Percentiles rank a stretch among this genome's conserved stretches.
These are phyloP conservation scores for Epinotia demarniana DNA, from an alignment of 2,888 invertebrate species.

Conservation along the genomic window DNA sequence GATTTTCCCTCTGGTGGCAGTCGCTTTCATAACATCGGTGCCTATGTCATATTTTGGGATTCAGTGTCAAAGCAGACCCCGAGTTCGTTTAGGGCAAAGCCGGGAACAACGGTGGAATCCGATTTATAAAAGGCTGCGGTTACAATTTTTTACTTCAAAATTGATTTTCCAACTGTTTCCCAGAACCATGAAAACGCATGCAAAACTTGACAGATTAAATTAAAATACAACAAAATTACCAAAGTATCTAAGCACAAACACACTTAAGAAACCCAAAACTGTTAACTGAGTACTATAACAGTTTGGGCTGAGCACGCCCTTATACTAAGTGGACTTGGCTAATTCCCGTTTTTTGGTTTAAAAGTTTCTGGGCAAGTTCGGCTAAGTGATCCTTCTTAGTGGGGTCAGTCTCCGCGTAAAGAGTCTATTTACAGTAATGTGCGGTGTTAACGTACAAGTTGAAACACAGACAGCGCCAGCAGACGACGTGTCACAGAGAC, in stretches of 20 bases:
- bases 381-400: constrained; percentile 3
- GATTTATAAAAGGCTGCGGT: too few relatives aligned
- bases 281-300: constrained; percentile 18
- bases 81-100: too few relatives aligned
- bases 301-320: constrained; percentile 11
- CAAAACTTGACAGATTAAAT: neutral
- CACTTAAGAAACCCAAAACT: constrained; percentile 6
- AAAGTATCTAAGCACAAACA: neutral
- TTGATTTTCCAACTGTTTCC: too few relatives aligned
- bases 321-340: constrained; percentile 29
- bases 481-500: too few relatives aligned
- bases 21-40: too few relatives aligned
- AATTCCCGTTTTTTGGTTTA: constrained; percentile 14
- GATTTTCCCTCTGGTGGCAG: too few relatives aligned
- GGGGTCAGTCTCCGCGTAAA: neutral
- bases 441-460: neutral
- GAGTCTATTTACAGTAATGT: neutral
- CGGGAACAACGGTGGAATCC: too few relatives aligned
- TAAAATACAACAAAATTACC: neutral
- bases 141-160: too few relatives aligned
- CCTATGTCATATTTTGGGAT: too few relatives aligned
- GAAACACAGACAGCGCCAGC: too few relatives aligned
- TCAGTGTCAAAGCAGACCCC: too few relatives aligned
- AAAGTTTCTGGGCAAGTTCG: constrained; percentile 3
- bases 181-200: too few relatives aligned